Conservation (phyloP, 2,113 vertebrate species). For the Drymodes brunneopygia region DNA sequence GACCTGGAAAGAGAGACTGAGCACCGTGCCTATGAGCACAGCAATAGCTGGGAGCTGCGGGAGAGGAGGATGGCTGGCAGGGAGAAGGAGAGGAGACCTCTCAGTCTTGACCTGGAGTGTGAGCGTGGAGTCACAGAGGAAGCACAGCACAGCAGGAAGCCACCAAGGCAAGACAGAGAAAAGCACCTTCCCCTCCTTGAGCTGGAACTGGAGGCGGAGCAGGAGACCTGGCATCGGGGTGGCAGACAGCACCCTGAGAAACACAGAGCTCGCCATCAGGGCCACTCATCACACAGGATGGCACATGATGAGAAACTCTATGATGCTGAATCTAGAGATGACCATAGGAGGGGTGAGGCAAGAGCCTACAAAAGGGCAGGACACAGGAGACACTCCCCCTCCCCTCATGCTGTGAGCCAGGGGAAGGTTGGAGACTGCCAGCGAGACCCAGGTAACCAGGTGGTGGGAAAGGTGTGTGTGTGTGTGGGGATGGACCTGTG, state of each 20-base stretch:
- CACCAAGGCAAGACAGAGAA: conserved; percentile 62
- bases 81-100: conserved; percentile 70
- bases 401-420: conserved; percentile 24
- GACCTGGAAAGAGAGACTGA: conserved; percentile 4
- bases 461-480: neutral
- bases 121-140: conserved; percentile 23
- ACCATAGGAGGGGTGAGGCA: conserved; percentile 43
- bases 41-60: neutral
- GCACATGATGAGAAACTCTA: neutral
- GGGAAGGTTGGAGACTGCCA: neutral
- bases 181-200: conserved; percentile 61
- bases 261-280: neutral
- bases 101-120: conserved; percentile 44
- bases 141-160: neutral
- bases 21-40: neutral
- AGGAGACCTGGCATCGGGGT: neutral
- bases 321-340: neutral
- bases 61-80: conserved; percentile 34
- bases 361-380: conserved; percentile 31
- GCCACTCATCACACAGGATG: neutral
- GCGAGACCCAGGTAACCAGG: conserved; percentile 81
- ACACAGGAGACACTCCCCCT: conserved; percentile 21
- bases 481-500: neutral
- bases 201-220: conserved; percentile 53
- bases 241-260: neutral